phyloP scores from a whole-genome alignment of 2,797 vertebrate species.

The Chaenodraco wilsoni region DNA sequence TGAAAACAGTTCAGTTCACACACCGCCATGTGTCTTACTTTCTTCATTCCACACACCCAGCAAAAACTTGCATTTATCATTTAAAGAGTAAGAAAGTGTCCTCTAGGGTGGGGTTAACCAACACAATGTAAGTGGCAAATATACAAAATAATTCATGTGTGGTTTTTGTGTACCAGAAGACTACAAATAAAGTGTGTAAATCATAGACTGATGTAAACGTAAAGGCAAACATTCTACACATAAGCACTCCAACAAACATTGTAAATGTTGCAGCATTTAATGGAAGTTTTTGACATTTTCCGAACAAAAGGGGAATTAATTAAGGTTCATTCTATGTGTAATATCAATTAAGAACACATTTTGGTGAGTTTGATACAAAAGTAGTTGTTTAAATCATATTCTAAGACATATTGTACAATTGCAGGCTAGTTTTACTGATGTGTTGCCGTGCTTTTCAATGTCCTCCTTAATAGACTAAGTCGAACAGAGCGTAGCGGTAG shows the following conservation, averaged over 20 bases:
- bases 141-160: no score
- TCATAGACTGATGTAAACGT: not conserved
- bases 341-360: not conserved
- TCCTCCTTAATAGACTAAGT: conserved; percentile 86
- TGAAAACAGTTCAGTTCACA: no score
- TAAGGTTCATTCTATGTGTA: not conserved
- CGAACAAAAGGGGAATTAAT: not conserved
- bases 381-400: not conserved
- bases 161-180: no score
- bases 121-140: no score
- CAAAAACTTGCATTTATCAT: no score
- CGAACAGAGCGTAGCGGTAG: conserved; percentile 95
- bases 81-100: no score
- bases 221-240: no score
- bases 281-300: not conserved
- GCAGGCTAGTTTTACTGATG: not conserved
- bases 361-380: not conserved
- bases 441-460: not conserved
- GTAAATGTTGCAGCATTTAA: not conserved
- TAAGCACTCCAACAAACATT: not conserved
- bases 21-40: no score
- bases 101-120: no score
- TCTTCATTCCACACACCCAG: no score
- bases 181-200: not conserved
- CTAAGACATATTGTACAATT: not conserved